Evolutionary conservation across 2,888 invertebrate species (phyloP).

Genomic region (Phortica magna): DNA sequence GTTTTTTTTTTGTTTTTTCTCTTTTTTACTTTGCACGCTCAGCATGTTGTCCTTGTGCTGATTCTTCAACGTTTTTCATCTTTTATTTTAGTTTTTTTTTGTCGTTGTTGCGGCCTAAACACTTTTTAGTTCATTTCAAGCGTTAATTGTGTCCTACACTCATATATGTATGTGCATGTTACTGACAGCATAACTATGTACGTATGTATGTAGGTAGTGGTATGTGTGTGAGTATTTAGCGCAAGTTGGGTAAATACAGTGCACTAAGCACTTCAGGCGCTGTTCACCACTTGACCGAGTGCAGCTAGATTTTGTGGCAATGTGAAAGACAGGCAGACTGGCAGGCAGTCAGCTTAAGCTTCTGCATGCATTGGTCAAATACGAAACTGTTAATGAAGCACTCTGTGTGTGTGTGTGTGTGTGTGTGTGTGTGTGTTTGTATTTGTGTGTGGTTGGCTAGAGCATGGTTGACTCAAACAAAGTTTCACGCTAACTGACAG

Average conservation of each 20-base stretch:
- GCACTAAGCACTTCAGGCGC: not conserved
- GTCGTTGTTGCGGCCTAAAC: not conserved
- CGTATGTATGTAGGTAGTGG: not conserved
- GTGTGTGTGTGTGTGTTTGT: not conserved
- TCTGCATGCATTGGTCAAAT: too few relatives aligned
- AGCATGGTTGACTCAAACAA: not conserved
- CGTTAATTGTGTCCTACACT: constrained; percentile 1
- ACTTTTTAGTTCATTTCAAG: constrained; percentile 9
- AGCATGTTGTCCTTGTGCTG: not conserved
- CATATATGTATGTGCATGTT: not conserved
- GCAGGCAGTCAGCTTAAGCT: too few relatives aligned
- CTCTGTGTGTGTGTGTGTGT: not conserved
- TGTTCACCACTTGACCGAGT: not conserved
- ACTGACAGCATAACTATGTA: not conserved
- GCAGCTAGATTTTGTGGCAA: not conserved
- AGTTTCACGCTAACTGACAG: not conserved
- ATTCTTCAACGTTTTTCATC: constrained; percentile 4
- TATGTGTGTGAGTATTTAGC: not conserved
- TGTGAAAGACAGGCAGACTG: too few relatives aligned
- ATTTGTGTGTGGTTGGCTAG: not conserved
- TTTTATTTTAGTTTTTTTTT: too few relatives aligned
- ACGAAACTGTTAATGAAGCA: not conserved
- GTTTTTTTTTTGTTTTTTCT: too few relatives aligned
- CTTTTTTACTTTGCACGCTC: not conserved
- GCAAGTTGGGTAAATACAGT: not conserved